Percentiles rank a stretch among this genome's conserved stretches.
Conservation (phyloP, 2,888 invertebrate species). For the Melinaea menophilus region DNA sequence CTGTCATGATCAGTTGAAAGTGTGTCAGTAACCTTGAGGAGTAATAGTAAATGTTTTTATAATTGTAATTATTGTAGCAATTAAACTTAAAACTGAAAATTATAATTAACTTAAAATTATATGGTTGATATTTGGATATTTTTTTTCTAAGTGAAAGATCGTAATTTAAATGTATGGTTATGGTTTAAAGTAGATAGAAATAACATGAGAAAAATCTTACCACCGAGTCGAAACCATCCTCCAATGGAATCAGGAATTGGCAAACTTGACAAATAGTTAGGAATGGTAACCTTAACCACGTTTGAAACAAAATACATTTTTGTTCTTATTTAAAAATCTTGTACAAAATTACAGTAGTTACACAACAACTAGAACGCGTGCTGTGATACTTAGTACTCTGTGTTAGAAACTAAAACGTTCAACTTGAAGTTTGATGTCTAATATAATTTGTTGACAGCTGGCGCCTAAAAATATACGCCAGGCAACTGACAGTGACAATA, state of each 20-base stretch:
- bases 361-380: constrained; percentile 17
- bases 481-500: neutral
- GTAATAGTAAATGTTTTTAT: constrained; percentile 1
- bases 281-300: constrained; percentile 87
- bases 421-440: neutral
- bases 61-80: neutral
- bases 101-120: neutral
- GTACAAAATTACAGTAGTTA: constrained; percentile 16
- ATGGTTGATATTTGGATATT: neutral
- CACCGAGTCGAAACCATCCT: constrained; percentile 91
- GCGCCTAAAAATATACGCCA: too few relatives aligned
- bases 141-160: too few relatives aligned
- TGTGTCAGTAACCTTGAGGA: constrained; percentile 32
- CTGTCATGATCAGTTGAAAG: constrained; percentile 26
- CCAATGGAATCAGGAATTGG: constrained; percentile 90
- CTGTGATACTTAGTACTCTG: neutral
- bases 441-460: too few relatives aligned
- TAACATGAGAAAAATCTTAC: constrained; percentile 62
- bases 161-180: too few relatives aligned
- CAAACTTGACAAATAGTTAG: constrained; percentile 89
- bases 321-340: neutral
- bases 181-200: neutral
- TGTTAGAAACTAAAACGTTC: neutral
- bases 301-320: constrained; percentile 88
- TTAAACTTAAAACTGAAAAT: neutral